Conservation (phyloP, 1,140 invertebrate genomes). For the Drosophila ambigua region DNA sequence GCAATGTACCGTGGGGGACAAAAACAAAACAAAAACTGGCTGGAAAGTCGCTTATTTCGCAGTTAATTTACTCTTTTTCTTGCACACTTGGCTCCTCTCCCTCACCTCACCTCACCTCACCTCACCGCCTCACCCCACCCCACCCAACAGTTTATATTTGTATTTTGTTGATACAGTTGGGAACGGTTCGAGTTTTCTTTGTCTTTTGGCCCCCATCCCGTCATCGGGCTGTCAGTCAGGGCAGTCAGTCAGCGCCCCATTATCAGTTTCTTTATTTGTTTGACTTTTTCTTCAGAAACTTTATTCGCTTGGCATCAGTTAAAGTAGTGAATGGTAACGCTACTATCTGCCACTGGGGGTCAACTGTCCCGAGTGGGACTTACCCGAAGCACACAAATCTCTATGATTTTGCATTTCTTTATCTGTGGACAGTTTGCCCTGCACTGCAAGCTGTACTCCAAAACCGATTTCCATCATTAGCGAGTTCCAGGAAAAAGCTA, state of each 20-base stretch:
- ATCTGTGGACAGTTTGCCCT: too few species aligned
- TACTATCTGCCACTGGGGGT: conserved; percentile 23
- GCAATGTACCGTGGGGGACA: neutral
- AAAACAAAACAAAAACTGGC: too few species aligned
- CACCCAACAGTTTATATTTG: neutral
- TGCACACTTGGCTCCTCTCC: conserved; percentile 8
- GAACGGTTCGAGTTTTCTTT: conserved; percentile 23
- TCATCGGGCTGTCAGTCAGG: conserved; percentile 13
- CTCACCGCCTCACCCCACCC: too few species aligned
- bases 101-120: too few species aligned
- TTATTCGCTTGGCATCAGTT: conserved; percentile 28
- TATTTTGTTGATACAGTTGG: conserved; percentile 44
- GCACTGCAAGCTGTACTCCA: too few species aligned
- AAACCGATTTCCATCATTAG: too few species aligned
- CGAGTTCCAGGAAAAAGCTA: too few species aligned
- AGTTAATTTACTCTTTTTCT: conserved; percentile 37
- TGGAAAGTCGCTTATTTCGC: conserved; percentile 12
- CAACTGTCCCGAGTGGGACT: neutral
- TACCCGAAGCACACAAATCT: neutral
- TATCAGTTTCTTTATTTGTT: conserved; percentile 27
- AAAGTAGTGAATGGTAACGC: neutral
- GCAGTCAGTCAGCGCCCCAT: conserved; percentile 13
- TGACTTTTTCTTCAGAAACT: neutral
- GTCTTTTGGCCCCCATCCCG: neutral
- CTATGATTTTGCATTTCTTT: too few species aligned